Evolutionary conservation across 2,888 invertebrate species (phyloP).

Genomic region (Xanthia togata): DNA sequence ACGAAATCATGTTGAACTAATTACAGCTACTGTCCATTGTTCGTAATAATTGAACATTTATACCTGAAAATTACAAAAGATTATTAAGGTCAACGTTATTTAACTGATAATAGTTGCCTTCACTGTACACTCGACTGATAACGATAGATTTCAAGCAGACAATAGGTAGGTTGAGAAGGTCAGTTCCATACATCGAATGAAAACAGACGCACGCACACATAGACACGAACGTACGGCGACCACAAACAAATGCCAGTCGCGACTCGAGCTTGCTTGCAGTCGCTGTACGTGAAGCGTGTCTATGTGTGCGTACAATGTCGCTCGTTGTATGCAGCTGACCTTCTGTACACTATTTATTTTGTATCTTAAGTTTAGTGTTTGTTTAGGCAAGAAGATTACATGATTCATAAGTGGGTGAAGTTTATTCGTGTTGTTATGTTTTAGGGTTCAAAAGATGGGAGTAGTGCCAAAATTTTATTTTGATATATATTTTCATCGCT

Average conservation of each 20-base stretch:
- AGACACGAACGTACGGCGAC: neutral
- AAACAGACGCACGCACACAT: neutral
- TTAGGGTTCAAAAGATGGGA: constrained; percentile 29
- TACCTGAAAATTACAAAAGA: constrained; percentile 81
- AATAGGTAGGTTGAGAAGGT: constrained; percentile 18
- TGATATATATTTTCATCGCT: neutral
- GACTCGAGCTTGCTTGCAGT: neutral
- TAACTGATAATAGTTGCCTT: constrained; percentile 83
- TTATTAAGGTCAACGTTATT: constrained; percentile 82
- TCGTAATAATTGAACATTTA: constrained; percentile 73
- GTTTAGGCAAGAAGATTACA: constrained; percentile 35
- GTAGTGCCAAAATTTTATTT: constrained; percentile 15
- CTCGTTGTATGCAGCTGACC: neutral
- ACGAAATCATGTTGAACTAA: constrained; percentile 72
- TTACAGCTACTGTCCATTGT: constrained; percentile 59
- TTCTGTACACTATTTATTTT: constrained; percentile 18
- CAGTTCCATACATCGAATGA: too few species aligned
- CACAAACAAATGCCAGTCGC: constrained; percentile 13
- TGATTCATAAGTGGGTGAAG: constrained; percentile 54
- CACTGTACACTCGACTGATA: constrained; percentile 83
- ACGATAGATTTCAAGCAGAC: constrained; percentile 63
- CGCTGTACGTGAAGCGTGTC: neutral
- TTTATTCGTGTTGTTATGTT: constrained; percentile 42
- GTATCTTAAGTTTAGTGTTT: constrained; percentile 38
- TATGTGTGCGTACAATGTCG: constrained; percentile 10